Evolutionary conservation across 2,113 vertebrate genomes (phyloP).

Genomic region (Cephalopterus ornatus): DNA sequence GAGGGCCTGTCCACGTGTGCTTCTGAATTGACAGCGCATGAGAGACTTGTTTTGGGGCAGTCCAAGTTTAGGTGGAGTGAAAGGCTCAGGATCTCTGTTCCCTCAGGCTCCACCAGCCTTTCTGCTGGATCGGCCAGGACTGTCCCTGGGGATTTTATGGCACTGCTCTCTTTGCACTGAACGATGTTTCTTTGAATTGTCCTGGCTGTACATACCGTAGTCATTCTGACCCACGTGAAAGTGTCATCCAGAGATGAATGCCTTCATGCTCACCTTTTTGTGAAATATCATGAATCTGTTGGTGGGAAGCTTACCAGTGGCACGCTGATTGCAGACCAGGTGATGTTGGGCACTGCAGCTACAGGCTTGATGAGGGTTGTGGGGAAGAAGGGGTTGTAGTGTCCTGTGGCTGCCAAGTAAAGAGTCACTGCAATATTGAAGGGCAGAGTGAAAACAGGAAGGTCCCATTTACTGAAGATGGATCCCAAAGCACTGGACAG

Average conservation of each 20-base stretch:
- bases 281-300: neutral
- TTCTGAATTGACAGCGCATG: neutral
- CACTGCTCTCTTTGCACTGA: neutral
- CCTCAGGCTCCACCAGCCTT: neutral
- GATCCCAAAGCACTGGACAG: conserved; percentile 88
- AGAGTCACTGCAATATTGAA: conserved; percentile 90
- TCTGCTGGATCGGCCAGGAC: neutral
- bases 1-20: neutral
- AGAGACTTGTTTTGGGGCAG: neutral
- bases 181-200: neutral
- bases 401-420: conserved; percentile 88
- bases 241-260: fast-evolving
- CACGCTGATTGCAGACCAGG: conserved; percentile 83
- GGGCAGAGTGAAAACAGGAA: conserved; percentile 91
- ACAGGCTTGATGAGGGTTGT: conserved; percentile 80
- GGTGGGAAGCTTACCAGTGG: conserved; percentile 76
- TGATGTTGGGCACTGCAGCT: conserved; percentile 81
- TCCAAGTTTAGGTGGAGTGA: neutral
- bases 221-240: fast-evolving
- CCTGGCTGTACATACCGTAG: neutral
- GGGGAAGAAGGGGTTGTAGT: conserved; percentile 87
- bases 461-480: conserved; percentile 90
- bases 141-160: neutral
- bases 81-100: neutral
- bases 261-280: neutral